phyloP scores from a whole-genome alignment of 2,888 invertebrate genomes.

The Mamestra brassicae region DNA sequence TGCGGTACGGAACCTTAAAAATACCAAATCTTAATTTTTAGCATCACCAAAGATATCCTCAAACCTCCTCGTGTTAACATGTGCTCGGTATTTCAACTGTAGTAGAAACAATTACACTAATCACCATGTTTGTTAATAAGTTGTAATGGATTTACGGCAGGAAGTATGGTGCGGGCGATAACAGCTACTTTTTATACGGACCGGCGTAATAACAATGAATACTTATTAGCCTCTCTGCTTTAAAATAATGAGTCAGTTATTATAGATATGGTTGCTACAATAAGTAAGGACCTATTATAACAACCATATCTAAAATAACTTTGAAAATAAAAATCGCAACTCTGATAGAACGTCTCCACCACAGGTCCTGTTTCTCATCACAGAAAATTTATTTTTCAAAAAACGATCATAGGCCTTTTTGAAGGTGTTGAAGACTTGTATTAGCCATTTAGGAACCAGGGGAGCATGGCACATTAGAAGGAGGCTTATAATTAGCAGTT shows the following conservation, averaged over 20 bases:
- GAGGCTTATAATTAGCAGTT: too few species aligned
- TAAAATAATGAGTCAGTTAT: constrained; percentile 54
- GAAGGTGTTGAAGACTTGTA: too few species aligned
- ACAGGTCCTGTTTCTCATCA: background rate
- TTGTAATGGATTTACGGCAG: constrained; percentile 71
- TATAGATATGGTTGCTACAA: constrained; percentile 1
- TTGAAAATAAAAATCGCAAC: background rate
- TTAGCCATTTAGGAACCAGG: too few species aligned
- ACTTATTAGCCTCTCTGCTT: constrained; percentile 51
- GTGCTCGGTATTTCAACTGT: constrained; percentile 25
- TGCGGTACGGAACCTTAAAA: too few species aligned
- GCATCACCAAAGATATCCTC: background rate
- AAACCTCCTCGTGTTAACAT: constrained; percentile 8
- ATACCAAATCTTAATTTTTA: background rate
- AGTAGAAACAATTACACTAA: constrained; percentile 64
- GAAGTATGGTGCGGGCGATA: constrained; percentile 70
- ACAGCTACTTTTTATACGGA: constrained; percentile 57
- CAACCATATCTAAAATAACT: too few species aligned
- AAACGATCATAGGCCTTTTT: background rate
- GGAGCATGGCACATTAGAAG: background rate
- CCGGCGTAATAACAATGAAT: constrained; percentile 58
- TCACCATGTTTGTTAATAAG: constrained; percentile 74
- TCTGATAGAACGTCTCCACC: background rate
- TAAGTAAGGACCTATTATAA: too few species aligned
- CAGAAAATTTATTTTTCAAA: background rate